Evolutionary conservation across 2,113 vertebrate species (phyloP).

Genomic region (Loxodonta africana): DNA sequence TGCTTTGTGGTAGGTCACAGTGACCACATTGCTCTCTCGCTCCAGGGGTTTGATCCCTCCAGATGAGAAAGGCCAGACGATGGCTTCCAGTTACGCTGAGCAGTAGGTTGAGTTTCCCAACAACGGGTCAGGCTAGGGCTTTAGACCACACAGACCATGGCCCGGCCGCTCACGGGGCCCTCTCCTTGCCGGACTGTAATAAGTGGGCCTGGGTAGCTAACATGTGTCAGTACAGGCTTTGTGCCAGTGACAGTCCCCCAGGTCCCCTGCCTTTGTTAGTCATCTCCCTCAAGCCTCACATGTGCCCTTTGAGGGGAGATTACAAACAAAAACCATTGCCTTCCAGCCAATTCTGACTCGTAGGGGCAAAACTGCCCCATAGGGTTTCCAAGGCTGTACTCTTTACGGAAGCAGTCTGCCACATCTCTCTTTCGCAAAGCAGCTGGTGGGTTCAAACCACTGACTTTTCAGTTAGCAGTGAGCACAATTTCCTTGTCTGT

Average conservation of each 20-base stretch:
- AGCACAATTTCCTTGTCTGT: neutral
- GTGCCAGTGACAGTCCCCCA: neutral
- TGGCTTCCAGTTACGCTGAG: neutral
- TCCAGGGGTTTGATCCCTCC: neutral
- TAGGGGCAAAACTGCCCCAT: neutral
- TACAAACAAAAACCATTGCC: neutral
- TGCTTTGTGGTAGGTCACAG: conserved; percentile 13
- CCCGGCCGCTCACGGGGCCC: neutral
- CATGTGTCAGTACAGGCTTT: neutral
- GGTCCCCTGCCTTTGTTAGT: neutral
- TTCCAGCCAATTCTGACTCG: neutral
- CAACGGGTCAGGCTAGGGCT: no score
- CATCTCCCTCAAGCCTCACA: neutral
- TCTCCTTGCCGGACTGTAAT: rapidly evolving
- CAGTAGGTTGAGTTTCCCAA: neutral
- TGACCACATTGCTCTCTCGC: neutral
- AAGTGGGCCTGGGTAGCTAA: rapidly evolving
- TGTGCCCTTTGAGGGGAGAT: no score
- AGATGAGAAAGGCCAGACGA: neutral
- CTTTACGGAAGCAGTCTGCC: neutral
- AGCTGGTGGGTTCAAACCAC: neutral
- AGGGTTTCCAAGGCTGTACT: neutral
- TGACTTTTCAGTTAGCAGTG: no score
- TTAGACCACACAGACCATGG: neutral
- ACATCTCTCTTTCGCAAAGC: neutral